Conservation (phyloP, 2,113 vertebrate genomes). For the Dendrocopos noguchii region DNA sequence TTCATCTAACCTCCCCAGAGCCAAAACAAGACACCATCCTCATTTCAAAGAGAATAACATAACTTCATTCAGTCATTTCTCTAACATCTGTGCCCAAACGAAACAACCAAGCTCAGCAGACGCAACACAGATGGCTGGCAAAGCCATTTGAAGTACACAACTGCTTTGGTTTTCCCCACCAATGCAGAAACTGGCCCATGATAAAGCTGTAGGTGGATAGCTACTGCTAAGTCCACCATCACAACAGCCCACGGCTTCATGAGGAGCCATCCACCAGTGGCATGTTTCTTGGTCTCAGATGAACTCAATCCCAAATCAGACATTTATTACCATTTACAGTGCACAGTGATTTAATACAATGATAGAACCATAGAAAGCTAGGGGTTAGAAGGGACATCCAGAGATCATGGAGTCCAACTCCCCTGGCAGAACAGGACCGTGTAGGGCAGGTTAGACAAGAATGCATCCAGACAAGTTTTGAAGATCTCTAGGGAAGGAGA, state of each 20-base stretch:
- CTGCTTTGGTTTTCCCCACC: not conserved
- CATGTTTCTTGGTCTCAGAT: not conserved
- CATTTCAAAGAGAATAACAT: not conserved
- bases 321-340: not conserved
- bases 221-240: accelerated
- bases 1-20: not conserved
- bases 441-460: no score
- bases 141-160: not conserved
- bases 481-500: no score
- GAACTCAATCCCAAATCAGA: not conserved
- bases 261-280: not conserved
- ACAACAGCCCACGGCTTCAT: not conserved
- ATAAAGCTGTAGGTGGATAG: not conserved
- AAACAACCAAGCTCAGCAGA: not conserved
- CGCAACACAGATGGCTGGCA: not conserved
- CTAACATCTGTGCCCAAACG: not conserved
- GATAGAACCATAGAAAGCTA: no score
- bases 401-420: no score
- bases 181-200: not conserved
- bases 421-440: no score
- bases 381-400: no score
- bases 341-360: not conserved
- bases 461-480: no score
- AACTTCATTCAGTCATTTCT: not conserved
- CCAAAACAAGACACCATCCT: not conserved